These are phyloP conservation scores for Dicerorhinus sumatrensis DNA, from an alignment of 2,113 vertebrate species.

Conservation along the genomic window DNA sequence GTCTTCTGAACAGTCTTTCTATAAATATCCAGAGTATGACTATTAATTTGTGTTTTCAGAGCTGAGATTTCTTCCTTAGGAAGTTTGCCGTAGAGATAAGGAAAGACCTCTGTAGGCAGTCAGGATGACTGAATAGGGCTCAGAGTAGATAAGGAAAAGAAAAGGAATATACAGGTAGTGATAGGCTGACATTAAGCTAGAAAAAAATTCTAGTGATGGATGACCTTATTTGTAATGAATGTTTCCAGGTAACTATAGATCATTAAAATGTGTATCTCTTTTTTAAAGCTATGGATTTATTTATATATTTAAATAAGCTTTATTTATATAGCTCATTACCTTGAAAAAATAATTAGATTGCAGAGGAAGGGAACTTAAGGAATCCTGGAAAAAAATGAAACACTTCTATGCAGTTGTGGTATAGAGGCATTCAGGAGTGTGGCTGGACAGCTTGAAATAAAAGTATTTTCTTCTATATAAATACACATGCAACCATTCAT, in stretches of 20 bases:
- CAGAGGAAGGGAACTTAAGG: conserved; percentile 18
- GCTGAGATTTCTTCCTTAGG: background rate
- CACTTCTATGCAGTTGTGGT: background rate
- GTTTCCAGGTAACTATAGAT: background rate
- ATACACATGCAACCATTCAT: background rate
- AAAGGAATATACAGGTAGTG: background rate
- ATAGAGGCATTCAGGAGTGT: background rate
- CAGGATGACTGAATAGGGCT: background rate
- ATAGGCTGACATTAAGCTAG: background rate
- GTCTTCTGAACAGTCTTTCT: background rate
- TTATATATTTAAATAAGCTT: conserved; percentile 19
- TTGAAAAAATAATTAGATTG: conserved; percentile 34
- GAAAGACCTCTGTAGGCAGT: background rate
- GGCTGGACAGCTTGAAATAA: background rate
- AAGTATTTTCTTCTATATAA: background rate
- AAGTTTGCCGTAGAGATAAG: background rate
- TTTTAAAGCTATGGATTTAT: background rate
- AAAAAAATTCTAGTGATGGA: background rate
- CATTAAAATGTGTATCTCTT: conserved; percentile 14
- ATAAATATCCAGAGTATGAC: background rate
- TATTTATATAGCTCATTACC: background rate
- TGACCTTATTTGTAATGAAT: background rate
- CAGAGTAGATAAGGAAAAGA: background rate
- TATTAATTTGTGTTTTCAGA: conserved; percentile 14
- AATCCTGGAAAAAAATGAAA: conserved; percentile 23